phyloP scores from a whole-genome alignment of 2,888 invertebrate species.

The Pseudococcus jackbeardsleyi region DNA sequence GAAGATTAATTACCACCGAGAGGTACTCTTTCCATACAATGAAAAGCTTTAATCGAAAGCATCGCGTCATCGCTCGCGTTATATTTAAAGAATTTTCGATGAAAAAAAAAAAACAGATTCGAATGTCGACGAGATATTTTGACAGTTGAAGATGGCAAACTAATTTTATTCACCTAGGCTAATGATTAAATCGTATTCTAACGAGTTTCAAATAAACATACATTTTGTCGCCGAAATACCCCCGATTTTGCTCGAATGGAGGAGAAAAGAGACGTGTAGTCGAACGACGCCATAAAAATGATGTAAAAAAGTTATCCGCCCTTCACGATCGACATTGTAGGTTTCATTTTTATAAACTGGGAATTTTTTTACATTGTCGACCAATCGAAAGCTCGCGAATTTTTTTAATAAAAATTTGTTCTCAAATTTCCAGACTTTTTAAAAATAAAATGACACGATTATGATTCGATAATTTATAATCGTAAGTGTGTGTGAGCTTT shows the following conservation, averaged over 20 bases:
- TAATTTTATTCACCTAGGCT: not conserved
- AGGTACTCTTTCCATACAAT: not conserved
- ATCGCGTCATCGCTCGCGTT: not conserved
- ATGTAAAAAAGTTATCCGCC: constrained; percentile 26
- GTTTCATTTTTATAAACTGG: not conserved
- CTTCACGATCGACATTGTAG: not conserved
- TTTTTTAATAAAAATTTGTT: not conserved
- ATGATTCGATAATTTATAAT: not conserved
- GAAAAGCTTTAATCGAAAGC: not conserved
- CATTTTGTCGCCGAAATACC: constrained; percentile 22
- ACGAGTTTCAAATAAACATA: not conserved
- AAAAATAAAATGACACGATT: not conserved
- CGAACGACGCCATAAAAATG: constrained; percentile 46
- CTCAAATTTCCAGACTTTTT: not conserved
- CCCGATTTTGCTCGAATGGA: too few relatives aligned
- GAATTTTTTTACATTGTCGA: not conserved
- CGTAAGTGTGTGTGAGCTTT: not conserved
- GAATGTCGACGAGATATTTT: not conserved
- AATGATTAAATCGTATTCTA: not conserved
- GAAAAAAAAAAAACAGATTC: not conserved
- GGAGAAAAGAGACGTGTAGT: not conserved
- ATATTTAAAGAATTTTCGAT: not conserved
- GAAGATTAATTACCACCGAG: constrained; percentile 41
- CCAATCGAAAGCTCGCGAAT: not conserved
- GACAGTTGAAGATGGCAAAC: not conserved